Percentiles rank a stretch among this genome's conserved stretches.
These are phyloP conservation scores for Muscina levida DNA, from an alignment of 2,888 invertebrate genomes.

Conservation along the genomic window DNA sequence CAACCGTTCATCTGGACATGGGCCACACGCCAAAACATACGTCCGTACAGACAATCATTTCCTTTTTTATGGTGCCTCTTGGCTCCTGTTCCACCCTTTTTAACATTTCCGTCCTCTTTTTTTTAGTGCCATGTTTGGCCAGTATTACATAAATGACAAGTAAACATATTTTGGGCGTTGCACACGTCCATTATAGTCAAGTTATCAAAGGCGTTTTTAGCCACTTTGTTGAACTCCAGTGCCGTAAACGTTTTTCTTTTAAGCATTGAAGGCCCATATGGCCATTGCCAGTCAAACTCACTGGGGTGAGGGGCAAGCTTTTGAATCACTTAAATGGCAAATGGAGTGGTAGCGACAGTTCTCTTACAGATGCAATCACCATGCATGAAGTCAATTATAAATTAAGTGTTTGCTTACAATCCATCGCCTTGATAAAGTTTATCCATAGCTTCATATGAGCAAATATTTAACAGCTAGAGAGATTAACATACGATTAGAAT, in stretches of 20 bases:
- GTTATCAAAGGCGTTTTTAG: conserved; percentile 45
- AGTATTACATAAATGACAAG: conserved; percentile 51
- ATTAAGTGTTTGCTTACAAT: conserved; percentile 46
- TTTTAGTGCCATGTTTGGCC: conserved; percentile 2
- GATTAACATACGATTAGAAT: conserved; percentile 9
- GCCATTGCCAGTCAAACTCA: too few relatives aligned
- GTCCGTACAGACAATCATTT: conserved; percentile 15
- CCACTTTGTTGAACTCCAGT: not conserved
- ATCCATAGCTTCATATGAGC: not conserved
- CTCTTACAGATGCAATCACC: too few relatives aligned
- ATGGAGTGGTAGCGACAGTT: too few relatives aligned
- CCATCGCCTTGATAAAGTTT: conserved; percentile 15
- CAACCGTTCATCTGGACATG: conserved; percentile 13
- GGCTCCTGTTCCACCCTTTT: not conserved
- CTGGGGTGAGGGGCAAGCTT: too few relatives aligned
- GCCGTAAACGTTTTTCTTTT: too few relatives aligned
- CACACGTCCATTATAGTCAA: conserved; percentile 48
- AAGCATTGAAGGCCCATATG: too few relatives aligned
- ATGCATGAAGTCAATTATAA: not conserved
- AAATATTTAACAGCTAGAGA: not conserved
- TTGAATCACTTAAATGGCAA: too few relatives aligned
- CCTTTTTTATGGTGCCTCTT: not conserved
- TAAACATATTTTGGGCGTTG: conserved; percentile 58
- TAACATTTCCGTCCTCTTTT: conserved; percentile 19
- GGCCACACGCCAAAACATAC: not conserved